Percentiles rank a stretch among this genome's conserved stretches.
phyloP scores from a whole-genome alignment of 2,113 vertebrate genomes.

The Anthoscopus minutus region DNA sequence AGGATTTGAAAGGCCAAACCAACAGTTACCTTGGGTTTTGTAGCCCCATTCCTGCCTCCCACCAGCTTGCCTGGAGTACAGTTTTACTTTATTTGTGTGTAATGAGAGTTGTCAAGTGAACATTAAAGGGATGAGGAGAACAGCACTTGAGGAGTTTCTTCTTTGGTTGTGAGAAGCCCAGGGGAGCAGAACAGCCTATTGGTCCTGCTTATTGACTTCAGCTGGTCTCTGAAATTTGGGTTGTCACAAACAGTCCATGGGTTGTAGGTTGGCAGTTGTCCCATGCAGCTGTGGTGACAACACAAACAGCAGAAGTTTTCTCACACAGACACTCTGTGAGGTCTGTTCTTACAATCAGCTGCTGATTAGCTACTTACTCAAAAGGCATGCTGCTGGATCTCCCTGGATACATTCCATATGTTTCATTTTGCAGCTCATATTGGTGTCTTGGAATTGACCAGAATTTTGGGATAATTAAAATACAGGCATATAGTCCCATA shows the following conservation, averaged over 20 bases:
- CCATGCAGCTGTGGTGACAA: neutral
- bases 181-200: neutral
- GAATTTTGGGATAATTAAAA: neutral
- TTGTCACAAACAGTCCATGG: neutral
- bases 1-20: neutral
- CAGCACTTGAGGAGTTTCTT: neutral
- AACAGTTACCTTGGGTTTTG: neutral
- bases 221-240: neutral
- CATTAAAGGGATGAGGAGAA: accelerated
- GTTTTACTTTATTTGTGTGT: neutral
- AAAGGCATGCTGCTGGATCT: neutral
- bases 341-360: neutral
- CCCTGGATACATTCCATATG: neutral
- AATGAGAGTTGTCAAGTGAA: neutral
- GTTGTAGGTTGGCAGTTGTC: neutral
- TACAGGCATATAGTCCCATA: neutral
- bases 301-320: neutral
- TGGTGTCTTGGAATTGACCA: neutral
- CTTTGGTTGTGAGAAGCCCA: neutral
- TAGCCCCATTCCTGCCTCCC: neutral
- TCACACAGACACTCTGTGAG: neutral
- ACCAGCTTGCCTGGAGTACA: neutral
- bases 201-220: neutral
- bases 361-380: neutral
- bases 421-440: neutral